These are phyloP conservation scores for Andrena bucephala DNA, from an alignment of 2,888 invertebrate genomes.

Conservation along the genomic window DNA sequence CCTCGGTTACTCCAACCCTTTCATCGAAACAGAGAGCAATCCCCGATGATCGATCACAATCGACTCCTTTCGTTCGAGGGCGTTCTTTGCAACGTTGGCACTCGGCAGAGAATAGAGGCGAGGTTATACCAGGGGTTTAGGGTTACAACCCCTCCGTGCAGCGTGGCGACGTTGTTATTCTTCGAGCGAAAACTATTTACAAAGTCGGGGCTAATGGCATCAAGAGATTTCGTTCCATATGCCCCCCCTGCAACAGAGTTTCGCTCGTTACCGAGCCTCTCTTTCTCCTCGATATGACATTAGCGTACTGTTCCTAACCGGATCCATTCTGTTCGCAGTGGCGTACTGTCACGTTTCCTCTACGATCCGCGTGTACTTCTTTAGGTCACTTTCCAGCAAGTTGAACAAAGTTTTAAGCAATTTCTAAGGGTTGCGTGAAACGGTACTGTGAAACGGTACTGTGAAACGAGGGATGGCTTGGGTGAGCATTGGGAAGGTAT, in stretches of 20 bases:
- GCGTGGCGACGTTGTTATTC: conserved; percentile 81
- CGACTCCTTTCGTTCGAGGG: conserved; percentile 74
- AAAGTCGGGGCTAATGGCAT: conserved; percentile 84
- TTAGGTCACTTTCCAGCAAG: no score
- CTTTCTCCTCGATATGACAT: conserved; percentile 58
- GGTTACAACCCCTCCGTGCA: conserved; percentile 73
- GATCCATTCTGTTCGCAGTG: conserved; percentile 57
- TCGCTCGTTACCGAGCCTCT: conserved; percentile 50
- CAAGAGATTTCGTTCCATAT: conserved; percentile 83
- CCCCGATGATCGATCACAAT: conserved; percentile 83
- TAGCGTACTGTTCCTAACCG: conserved; percentile 73
- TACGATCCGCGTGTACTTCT: not conserved
- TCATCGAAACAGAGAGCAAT: conserved; percentile 70
- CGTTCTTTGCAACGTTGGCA: conserved; percentile 72
- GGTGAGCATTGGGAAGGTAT: not conserved
- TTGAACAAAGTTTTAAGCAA: not conserved
- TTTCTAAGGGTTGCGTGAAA: no score
- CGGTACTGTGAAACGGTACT: no score
- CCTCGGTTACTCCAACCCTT: conserved; percentile 77
- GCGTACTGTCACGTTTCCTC: conserved; percentile 18
- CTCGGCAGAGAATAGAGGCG: conserved; percentile 67
- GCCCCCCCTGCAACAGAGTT: conserved; percentile 54
- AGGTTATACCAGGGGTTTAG: conserved; percentile 61
- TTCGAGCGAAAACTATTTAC: conserved; percentile 84
- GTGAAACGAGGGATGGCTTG: no score